These are phyloP conservation scores for Drosophila trichaetosa DNA, from an alignment of 2,888 invertebrate species.

Conservation along the genomic window DNA sequence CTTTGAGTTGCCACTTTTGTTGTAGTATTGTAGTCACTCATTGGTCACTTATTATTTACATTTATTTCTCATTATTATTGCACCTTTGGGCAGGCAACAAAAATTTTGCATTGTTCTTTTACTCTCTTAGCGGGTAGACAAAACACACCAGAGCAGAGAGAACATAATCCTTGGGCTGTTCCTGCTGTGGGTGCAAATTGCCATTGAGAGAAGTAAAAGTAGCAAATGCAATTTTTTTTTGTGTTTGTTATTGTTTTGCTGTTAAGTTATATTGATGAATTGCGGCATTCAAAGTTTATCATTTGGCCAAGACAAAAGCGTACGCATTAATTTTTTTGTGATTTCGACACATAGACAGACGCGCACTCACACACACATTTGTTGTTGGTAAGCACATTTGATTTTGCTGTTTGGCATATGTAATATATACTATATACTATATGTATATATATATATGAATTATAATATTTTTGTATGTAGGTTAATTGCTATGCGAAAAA, in stretches of 20 bases:
- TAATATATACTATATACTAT: slow-evolving; percentile 45
- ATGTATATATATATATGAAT: slow-evolving; percentile 23
- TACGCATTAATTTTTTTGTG: slow-evolving; percentile 35
- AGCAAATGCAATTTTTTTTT: slow-evolving; percentile 56
- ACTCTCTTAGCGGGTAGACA: slow-evolving; percentile 25
- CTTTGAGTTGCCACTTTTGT: not conserved
- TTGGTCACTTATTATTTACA: slow-evolving; percentile 3
- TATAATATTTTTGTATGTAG: slow-evolving; percentile 38
- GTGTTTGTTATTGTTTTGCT: slow-evolving; percentile 8
- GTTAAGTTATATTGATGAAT: slow-evolving; percentile 31
- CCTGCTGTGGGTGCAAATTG: slow-evolving; percentile 64
- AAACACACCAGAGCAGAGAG: slow-evolving; percentile 72
- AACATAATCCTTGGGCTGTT: slow-evolving; percentile 85
- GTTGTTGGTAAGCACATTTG: slow-evolving; percentile 31
- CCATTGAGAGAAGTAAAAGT: slow-evolving; percentile 25
- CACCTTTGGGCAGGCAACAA: slow-evolving; percentile 32
- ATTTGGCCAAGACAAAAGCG: slow-evolving; percentile 50
- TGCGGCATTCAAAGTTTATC: slow-evolving; percentile 14
- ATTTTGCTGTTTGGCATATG: slow-evolving; percentile 44
- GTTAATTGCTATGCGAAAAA: slow-evolving; percentile 77
- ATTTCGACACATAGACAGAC: slow-evolving; percentile 29
- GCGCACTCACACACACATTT: slow-evolving; percentile 40
- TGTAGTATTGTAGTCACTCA: not conserved
- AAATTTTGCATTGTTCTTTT: slow-evolving; percentile 40
- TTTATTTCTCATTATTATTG: slow-evolving; percentile 16